phyloP scores from a whole-genome alignment of 2,888 invertebrate species.

The Lasioglossum pauxillum region DNA sequence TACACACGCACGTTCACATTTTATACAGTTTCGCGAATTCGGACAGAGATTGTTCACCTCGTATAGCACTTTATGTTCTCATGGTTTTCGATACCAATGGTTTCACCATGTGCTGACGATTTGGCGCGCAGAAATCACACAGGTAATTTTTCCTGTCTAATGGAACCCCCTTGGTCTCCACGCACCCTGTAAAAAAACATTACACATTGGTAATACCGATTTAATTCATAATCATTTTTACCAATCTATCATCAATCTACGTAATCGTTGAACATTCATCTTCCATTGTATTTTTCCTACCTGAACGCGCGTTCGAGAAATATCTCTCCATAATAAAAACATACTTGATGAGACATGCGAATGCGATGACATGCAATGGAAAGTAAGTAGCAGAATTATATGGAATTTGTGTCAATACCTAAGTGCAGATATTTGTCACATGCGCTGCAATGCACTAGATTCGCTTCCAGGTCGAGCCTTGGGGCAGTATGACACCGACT shows the following conservation, averaged over 20 bases:
- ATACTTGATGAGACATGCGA: slow-evolving; percentile 56
- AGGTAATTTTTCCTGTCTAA: slow-evolving; percentile 82
- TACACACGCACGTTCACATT: slow-evolving; percentile 46
- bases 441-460: slow-evolving; percentile 85
- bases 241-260: background rate
- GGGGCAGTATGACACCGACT: slow-evolving; percentile 89
- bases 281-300: slow-evolving; percentile 19
- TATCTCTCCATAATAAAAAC: background rate
- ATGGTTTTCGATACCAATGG: slow-evolving; percentile 79
- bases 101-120: slow-evolving; percentile 77
- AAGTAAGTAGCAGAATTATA: slow-evolving; percentile 70
- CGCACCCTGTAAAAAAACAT: slow-evolving; percentile 77
- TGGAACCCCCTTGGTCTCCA: slow-evolving; percentile 81
- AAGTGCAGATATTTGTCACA: slow-evolving; percentile 86
- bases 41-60: slow-evolving; percentile 32
- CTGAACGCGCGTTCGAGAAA: slow-evolving; percentile 23
- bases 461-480: slow-evolving; percentile 88
- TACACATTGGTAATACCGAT: slow-evolving; percentile 21
- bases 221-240: slow-evolving; percentile 8
- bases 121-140: slow-evolving; percentile 81
- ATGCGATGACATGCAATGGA: slow-evolving; percentile 63
- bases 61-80: slow-evolving; percentile 69
- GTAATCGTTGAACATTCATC: background rate
- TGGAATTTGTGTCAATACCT: slow-evolving; percentile 83
- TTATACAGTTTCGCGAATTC: slow-evolving; percentile 48